Evolutionary conservation across 2,797 vertebrate genomes (phyloP).

Genomic region (Takifugu ocellatus): DNA sequence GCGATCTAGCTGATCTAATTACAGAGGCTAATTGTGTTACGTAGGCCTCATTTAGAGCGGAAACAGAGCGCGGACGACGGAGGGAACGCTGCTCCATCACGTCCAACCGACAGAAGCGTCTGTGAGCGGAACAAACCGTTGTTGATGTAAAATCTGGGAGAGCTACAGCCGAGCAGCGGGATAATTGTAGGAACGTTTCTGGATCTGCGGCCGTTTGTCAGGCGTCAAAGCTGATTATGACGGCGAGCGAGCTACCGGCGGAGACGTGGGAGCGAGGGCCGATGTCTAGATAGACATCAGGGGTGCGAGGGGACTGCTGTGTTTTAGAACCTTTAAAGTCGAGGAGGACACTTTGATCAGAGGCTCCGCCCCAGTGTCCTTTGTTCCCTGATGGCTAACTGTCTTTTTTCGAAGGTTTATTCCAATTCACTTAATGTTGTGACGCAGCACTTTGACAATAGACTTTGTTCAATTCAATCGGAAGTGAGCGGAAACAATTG

Average conservation of each 20-base stretch:
- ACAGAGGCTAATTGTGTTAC: conserved; percentile 50
- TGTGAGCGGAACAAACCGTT: neutral
- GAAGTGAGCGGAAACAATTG: neutral
- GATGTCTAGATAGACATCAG: conserved; percentile 60
- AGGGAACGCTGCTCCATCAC: conserved; percentile 9
- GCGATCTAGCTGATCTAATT: conserved; percentile 45
- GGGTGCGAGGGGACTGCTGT: no score
- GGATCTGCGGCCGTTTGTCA: conserved; percentile 32
- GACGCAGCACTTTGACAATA: no score
- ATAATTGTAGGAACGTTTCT: conserved; percentile 45
- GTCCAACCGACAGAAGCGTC: conserved; percentile 31
- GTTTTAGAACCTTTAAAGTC: no score
- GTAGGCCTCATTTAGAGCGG: conserved; percentile 44
- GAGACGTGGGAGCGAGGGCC: conserved; percentile 33
- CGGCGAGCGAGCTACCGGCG: conserved; percentile 40
- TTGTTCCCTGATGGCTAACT: conserved; percentile 31
- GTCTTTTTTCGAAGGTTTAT: no score
- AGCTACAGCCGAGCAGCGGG: conserved; percentile 14
- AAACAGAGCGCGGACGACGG: conserved; percentile 34
- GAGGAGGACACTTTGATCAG: conserved; percentile 29
- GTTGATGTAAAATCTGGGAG: no score
- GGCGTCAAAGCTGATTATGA: conserved; percentile 63
- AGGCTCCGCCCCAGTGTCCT: conserved; percentile 37
- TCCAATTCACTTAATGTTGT: no score
- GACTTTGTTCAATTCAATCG: no score